Evolutionary conservation across 2,113 vertebrate species (phyloP).

Genomic region (Odontophorus gujanensis): DNA sequence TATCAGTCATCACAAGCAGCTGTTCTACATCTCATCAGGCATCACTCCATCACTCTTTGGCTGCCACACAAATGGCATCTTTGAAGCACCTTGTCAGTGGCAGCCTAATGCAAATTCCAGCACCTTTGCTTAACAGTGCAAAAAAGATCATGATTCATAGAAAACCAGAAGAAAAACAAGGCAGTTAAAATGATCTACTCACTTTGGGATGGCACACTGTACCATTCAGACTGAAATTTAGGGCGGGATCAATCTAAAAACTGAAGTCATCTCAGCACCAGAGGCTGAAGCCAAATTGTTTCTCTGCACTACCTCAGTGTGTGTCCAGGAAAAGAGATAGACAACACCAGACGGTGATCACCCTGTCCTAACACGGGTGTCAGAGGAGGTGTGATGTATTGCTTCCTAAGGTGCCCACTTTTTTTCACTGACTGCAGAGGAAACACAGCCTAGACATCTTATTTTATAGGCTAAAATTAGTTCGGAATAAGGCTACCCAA

Average conservation of each 20-base stretch:
- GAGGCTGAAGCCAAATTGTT: slow-evolving; percentile 23
- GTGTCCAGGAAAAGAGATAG: slow-evolving; percentile 31
- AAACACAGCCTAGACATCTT: background rate
- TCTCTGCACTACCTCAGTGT: background rate
- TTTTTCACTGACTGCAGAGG: background rate
- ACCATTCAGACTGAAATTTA: slow-evolving; percentile 14
- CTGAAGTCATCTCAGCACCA: background rate
- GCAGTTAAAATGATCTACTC: slow-evolving; percentile 68
- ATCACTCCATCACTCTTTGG: background rate
- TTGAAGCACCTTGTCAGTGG: slow-evolving; percentile 13
- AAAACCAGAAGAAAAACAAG: slow-evolving; percentile 56
- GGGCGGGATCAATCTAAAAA: slow-evolving; percentile 26
- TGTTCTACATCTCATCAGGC: background rate
- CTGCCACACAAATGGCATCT: background rate
- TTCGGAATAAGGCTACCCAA: slow-evolving; percentile 21
- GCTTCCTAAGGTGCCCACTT: background rate
- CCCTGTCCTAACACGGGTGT: background rate
- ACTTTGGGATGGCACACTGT: background rate
- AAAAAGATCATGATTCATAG: slow-evolving; percentile 51
- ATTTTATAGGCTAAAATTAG: slow-evolving; percentile 28
- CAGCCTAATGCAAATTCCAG: slow-evolving; percentile 37
- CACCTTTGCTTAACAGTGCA: slow-evolving; percentile 2
- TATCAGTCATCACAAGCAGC: background rate
- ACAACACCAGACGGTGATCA: background rate
- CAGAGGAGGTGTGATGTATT: background rate